Percentiles rank a stretch among this genome's conserved stretches.
Conservation (phyloP, 2,888 invertebrate species). For the Lottia scabra region DNA sequence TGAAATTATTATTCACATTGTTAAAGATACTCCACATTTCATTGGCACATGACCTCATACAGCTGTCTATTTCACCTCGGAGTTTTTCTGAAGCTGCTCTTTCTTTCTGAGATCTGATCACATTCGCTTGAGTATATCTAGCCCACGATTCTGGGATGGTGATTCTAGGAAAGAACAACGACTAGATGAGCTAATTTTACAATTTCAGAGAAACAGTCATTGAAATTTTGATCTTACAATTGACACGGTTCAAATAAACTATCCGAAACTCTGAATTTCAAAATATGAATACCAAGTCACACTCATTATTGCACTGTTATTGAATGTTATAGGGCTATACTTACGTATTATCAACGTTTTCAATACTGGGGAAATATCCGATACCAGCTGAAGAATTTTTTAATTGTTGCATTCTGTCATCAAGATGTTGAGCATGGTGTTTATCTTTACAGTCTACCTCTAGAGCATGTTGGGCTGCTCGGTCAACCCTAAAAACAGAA, state of each 20-base stretch:
- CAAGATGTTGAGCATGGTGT: constrained; percentile 78
- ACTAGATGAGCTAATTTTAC: not conserved
- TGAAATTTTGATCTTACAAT: not conserved
- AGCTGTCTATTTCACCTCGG: constrained; percentile 63
- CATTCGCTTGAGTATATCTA: constrained; percentile 66
- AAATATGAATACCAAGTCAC: no score
- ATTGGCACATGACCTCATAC: constrained; percentile 62
- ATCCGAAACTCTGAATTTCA: no score
- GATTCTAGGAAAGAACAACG: constrained; percentile 71
- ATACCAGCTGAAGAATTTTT: constrained; percentile 59
- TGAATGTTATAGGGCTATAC: no score
- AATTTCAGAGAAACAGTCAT: no score
- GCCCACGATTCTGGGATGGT: constrained; percentile 74
- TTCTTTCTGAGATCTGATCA: constrained; percentile 65
- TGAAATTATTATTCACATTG: constrained; percentile 65
- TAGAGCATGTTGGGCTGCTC: constrained; percentile 77
- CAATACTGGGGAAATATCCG: constrained; percentile 63
- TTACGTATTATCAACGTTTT: constrained; percentile 65
- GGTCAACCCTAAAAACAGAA: constrained; percentile 56
- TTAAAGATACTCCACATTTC: constrained; percentile 69
- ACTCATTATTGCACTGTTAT: no score
- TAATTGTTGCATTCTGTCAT: constrained; percentile 64
- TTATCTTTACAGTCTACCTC: constrained; percentile 90
- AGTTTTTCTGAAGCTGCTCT: constrained; percentile 62
- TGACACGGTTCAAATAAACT: not conserved